Conservation (phyloP, 2,113 vertebrate species). For the Spea bombifrons region DNA sequence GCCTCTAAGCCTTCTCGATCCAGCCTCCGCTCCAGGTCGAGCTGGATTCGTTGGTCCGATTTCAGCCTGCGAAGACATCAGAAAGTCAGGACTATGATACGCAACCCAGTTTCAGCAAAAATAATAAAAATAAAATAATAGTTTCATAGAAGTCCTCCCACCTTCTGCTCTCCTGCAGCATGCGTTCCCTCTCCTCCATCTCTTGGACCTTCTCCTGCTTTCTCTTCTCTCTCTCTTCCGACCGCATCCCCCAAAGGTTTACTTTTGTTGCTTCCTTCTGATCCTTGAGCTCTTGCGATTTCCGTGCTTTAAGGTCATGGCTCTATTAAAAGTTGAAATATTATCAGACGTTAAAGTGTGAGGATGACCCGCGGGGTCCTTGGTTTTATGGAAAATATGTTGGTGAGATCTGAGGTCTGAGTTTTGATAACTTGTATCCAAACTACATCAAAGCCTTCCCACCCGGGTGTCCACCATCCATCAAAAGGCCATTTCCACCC, state of each 20-base stretch:
- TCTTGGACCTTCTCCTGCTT: constrained; percentile 50
- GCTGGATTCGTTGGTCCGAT: constrained; percentile 51
- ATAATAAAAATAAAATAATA: too few relatives aligned
- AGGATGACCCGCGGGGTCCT: too few relatives aligned
- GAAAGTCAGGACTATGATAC: too few relatives aligned
- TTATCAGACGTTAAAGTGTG: background rate
- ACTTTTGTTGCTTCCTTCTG: constrained; percentile 39
- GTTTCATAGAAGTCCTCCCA: constrained; percentile 11
- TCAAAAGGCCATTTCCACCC: too few relatives aligned
- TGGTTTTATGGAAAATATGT: too few relatives aligned
- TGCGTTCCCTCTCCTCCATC: background rate
- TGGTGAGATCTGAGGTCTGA: background rate
- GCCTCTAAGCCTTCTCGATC: constrained; percentile 48
- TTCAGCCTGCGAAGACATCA: constrained; percentile 40
- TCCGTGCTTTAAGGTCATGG: constrained; percentile 4
- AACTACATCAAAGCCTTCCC: background rate
- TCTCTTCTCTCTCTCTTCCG: constrained; percentile 50
- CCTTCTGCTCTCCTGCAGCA: constrained; percentile 48
- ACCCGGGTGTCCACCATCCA: background rate
- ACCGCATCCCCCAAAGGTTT: constrained; percentile 47
- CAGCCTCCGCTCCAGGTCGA: constrained; percentile 55
- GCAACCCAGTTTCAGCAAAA: too few relatives aligned
- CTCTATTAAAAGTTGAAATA: constrained; percentile 1
- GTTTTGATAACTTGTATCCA: background rate
- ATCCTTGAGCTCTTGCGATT: constrained; percentile 24